Percentiles rank a stretch among this genome's conserved stretches.
Evolutionary conservation across 2,888 invertebrate genomes (phyloP).

Genomic region (Pseudanteris insignis): DNA sequence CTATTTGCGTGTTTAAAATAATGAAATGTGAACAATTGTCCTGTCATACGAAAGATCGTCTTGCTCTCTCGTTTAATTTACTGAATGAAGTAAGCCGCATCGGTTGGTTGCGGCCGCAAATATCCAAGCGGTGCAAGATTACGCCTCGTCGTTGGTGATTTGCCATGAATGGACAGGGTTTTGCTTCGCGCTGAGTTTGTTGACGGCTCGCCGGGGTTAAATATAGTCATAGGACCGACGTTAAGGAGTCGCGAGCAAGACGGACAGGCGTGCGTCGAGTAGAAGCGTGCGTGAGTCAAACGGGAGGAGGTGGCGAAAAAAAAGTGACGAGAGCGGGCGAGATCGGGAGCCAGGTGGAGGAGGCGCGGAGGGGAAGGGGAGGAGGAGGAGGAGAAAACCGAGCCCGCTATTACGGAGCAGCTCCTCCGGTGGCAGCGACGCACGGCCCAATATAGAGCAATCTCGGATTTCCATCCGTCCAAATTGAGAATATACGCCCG

Average conservation of each 20-base stretch:
- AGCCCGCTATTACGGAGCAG: conserved; percentile 61
- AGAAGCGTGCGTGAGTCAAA: background rate
- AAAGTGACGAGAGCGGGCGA: no score
- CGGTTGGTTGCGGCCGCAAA: no score
- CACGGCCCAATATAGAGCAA: conserved; percentile 75
- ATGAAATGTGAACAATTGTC: no score
- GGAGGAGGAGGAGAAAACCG: conserved; percentile 45
- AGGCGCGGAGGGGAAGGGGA: conserved; percentile 9
- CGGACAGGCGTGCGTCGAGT: no score
- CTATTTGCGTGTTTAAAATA: no score
- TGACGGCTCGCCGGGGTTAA: conserved; percentile 57
- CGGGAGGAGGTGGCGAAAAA: conserved; percentile 9
- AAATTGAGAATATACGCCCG: conserved; percentile 72
- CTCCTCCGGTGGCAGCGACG: conserved; percentile 59
- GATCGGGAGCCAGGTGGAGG: conserved; percentile 16
- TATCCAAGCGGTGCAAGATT: no score
- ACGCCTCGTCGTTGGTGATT: no score
- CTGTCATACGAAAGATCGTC: no score
- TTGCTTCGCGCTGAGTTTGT: conserved; percentile 41
- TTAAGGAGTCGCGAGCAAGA: conserved; percentile 19
- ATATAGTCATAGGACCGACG: conserved; percentile 55
- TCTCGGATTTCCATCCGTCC: conserved; percentile 76
- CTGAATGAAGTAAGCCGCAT: no score
- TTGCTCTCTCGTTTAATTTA: no score
- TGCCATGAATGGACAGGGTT: no score